phyloP scores from a whole-genome alignment of 2,797 vertebrate species.

The Cynopterus sphinx region DNA sequence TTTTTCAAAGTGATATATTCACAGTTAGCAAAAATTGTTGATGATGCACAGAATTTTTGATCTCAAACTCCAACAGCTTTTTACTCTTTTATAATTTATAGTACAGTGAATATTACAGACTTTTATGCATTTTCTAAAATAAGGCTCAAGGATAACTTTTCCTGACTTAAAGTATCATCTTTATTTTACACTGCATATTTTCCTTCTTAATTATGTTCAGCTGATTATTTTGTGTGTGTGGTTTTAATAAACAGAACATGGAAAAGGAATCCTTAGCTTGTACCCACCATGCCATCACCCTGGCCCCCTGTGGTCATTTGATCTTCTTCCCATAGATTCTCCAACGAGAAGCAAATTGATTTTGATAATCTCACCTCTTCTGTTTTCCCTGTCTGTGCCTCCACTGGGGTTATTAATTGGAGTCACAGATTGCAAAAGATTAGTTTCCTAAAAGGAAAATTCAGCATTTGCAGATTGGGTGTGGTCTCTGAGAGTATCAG shows the following conservation, averaged over 20 bases:
- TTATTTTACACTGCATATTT: background rate
- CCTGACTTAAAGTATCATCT: background rate
- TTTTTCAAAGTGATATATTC: conserved; percentile 15
- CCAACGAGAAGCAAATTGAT: background rate
- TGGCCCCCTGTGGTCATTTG: background rate
- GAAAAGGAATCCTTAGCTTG: background rate
- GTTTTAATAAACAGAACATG: background rate
- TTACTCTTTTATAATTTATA: conserved; percentile 7
- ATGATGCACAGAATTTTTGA: background rate
- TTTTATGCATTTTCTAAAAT: background rate
- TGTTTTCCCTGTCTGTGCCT: background rate
- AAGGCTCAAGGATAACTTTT: background rate
- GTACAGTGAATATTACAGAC: background rate
- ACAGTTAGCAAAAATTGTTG: background rate
- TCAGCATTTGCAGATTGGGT: background rate
- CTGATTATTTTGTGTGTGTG: background rate
- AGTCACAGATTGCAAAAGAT: background rate
- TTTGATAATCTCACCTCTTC: background rate
- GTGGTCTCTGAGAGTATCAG: background rate
- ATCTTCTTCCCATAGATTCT: background rate
- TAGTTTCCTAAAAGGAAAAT: background rate
- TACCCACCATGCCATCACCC: background rate
- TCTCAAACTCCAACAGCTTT: background rate
- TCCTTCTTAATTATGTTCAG: background rate
- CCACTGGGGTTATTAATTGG: background rate